These are phyloP conservation scores for Rachycentron canadum DNA, from an alignment of 2,797 vertebrate species.

Conservation along the genomic window DNA sequence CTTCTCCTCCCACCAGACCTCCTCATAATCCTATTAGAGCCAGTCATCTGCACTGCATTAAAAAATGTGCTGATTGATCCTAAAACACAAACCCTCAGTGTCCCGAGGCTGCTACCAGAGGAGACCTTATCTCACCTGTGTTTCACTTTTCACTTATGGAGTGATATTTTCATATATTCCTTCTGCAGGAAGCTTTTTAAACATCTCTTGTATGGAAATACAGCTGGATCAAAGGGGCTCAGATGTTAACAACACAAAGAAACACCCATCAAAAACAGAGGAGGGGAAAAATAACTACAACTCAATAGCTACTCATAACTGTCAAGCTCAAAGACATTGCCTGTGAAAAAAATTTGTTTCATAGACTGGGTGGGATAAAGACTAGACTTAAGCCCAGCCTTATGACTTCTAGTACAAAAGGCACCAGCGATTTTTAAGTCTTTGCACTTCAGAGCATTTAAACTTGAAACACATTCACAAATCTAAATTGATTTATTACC, in stretches of 20 bases:
- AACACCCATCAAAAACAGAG: slow-evolving; percentile 21
- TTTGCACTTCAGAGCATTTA: slow-evolving; percentile 4
- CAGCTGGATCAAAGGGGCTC: slow-evolving; percentile 19
- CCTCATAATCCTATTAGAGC: slow-evolving; percentile 81
- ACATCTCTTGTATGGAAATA: slow-evolving; percentile 3
- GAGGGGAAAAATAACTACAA: background rate
- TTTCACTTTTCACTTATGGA: slow-evolving; percentile 25
- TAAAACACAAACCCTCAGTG: slow-evolving; percentile 45
- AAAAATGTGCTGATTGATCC: slow-evolving; percentile 65
- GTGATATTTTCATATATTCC: too few relatives aligned
- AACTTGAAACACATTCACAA: background rate
- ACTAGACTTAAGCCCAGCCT: slow-evolving; percentile 43
- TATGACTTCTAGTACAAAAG: slow-evolving; percentile 43
- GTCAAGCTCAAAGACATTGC: slow-evolving; percentile 21
- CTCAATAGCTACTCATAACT: background rate
- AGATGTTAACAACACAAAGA: slow-evolving; percentile 17
- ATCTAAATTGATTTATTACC: background rate
- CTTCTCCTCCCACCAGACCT: slow-evolving; percentile 43
- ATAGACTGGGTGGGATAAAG: slow-evolving; percentile 36
- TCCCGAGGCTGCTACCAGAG: background rate
- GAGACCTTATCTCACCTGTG: background rate
- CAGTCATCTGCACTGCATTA: slow-evolving; percentile 69
- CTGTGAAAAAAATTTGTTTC: background rate
- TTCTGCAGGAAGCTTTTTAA: background rate
- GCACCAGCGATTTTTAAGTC: slow-evolving; percentile 31